Evolutionary conservation across 1,140 invertebrate species (phyloP).

Genomic region (Calliphora vicina): DNA sequence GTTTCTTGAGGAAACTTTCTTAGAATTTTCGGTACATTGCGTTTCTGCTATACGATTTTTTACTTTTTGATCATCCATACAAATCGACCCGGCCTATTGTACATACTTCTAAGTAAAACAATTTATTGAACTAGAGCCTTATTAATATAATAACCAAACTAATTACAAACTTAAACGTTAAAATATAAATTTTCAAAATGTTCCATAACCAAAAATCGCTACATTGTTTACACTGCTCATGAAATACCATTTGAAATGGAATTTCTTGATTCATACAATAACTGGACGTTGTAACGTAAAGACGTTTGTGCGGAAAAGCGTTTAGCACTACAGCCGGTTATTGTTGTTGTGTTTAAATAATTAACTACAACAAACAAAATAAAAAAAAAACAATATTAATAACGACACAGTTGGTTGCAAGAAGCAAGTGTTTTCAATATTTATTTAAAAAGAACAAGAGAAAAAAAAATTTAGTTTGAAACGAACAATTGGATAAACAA

Average conservation of each 20-base stretch:
- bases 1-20: no score
- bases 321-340: slow-evolving; percentile 6
- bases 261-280: slow-evolving; percentile 20
- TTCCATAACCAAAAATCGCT: background rate
- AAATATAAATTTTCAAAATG: no score
- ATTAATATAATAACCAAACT: no score
- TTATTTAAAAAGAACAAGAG: background rate
- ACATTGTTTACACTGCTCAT: background rate
- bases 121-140: no score
- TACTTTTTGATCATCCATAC: no score
- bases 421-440: slow-evolving; percentile 2
- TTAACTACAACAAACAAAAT: background rate
- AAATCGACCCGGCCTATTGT: no score
- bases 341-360: no score
- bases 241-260: background rate
- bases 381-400: background rate
- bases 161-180: no score
- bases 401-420: background rate
- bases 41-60: no score
- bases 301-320: slow-evolving; percentile 18
- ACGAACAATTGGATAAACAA: slow-evolving; percentile 21
- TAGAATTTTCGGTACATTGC: no score
- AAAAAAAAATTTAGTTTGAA: background rate
- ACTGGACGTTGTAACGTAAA: slow-evolving; percentile 23
- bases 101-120: no score